Base-by-base conservation (phyloP, 2,797 vertebrate species). In the Tenualosa ilisha region DNA sequence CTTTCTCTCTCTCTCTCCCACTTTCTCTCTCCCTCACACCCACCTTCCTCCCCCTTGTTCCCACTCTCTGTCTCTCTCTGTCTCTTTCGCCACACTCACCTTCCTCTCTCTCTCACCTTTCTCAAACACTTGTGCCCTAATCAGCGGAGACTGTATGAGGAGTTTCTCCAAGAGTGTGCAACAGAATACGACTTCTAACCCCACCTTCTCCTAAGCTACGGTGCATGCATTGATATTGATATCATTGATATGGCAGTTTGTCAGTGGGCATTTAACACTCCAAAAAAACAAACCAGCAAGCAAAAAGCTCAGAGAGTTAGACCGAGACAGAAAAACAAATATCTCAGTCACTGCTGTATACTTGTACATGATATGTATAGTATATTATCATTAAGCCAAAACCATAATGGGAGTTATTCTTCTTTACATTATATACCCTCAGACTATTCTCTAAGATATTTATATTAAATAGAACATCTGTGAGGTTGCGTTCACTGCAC, bases 101-200 rank as follows among this genome's bases (percentile, higher is more conserved):
- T 59, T 5, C 17, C 20, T 3, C 54, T 59, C 17, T 6, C 22
- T 61, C 56, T 3, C 50, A 20, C 43, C 68, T 37, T 75, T 75
- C 37, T 40, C 65, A 40, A 72, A 72, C 65, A 15, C 17, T 6
- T 20, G 17, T 20, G 1, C 72, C 22, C 17, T 63, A 8, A 83
- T 88, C 93, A 96, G 96, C 91, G 84, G 65, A 94, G 93, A 84
- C 84, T 96, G 59, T 96, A 96, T 40, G 94, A 95, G 49, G 95
- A 95, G 90, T 96, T 95, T 88, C 95, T 96, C 50, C 93, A 94
- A 88, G 94, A 96, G 90, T 96, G 96, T 88, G 94, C 95, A 24
- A 92, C 93, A 61, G 96, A 96, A 86, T 94, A 94, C 63, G 95
- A 96, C 90, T 87, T 96, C 84, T 96, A 90, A 95, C 82, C 81